Evolutionary conservation across 2,888 invertebrate genomes (phyloP), one percentile per base, ranked within the genome.

Genomic region (Papilio demoleus): DNA sequence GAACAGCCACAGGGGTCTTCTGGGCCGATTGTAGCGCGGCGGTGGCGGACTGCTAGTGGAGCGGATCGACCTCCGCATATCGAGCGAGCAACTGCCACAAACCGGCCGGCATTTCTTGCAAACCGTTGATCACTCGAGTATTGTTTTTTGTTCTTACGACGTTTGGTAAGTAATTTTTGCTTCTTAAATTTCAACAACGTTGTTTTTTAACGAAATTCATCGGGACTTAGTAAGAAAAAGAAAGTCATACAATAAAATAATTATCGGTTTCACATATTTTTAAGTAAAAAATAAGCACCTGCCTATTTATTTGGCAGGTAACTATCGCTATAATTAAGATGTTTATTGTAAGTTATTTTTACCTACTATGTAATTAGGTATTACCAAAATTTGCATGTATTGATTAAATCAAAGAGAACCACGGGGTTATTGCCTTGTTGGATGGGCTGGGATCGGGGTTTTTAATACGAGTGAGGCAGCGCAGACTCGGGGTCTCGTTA

Each of bases 61-160:
- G 87, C 87, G 83, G 79, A 89, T 86, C 88, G 86, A 87, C 86
- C 81, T 79, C 81, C 80, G 81, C 84, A 79, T 73, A 81, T 81
- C 81, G 83, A 83, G 78, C 84, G 81, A 80, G 80, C 82, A 80
- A 82, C 85, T 45, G 64, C 50, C 40, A 34, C 68, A 86, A 83
- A 81, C 88, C 87, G 86, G 87, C 87, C 88, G 88, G 88, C 87
- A 83, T 87, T 88, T 89, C 87, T 85, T 87, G 87, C 87, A 86
- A 84, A 84, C 84, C 84, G 84, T 79, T 81, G 81, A 84, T 83
- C 79, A 81, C 83, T 84, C 84, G 78, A 78, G 78, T 82, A 76
- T 72, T 76, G 75, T 83, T 81, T 79, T 80, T 75, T 76, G 81
- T 76, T 68, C 73, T 67, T 74, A 73, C 76, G 78, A 75, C 75